phyloP scores from a whole-genome alignment of 2,113 vertebrate genomes.

The Odontophorus gujanensis region DNA sequence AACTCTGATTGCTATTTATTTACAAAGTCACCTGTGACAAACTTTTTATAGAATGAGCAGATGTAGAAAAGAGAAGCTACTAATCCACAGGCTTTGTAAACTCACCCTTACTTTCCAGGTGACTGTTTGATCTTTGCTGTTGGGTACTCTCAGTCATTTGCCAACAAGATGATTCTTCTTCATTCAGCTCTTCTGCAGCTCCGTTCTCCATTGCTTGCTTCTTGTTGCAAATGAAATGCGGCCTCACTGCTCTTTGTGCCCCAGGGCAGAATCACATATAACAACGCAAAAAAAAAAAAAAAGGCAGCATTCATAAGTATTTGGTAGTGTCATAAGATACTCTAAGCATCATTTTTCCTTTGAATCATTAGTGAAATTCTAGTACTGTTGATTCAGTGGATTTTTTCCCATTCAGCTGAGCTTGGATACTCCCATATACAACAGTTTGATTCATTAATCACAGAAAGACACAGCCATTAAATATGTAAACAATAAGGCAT shows the following conservation, averaged over 20 bases:
- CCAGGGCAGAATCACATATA: background rate
- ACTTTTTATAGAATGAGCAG: background rate
- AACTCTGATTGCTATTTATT: background rate
- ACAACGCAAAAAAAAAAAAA: background rate
- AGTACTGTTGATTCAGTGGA: background rate
- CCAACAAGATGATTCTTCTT: background rate
- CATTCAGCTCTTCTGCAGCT: background rate
- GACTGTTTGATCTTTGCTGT: background rate
- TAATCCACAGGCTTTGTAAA: background rate
- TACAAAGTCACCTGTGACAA: background rate
- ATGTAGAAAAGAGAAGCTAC: background rate
- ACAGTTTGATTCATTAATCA: background rate
- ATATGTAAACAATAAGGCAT: background rate
- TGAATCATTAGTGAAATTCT: background rate
- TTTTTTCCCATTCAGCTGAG: background rate
- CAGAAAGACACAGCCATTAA: background rate
- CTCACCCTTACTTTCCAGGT: background rate
- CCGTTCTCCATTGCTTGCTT: background rate
- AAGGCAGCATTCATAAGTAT: background rate
- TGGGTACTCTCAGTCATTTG: background rate
- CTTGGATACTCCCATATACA: background rate
- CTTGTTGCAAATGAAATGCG: background rate
- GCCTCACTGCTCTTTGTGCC: fast-evolving
- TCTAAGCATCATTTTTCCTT: background rate
- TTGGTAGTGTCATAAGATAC: background rate